Percentiles rank a stretch among this genome's conserved stretches.
Evolutionary conservation across 2,797 vertebrate species (phyloP).

Genomic region (Lagorchestes hirsutus): DNA sequence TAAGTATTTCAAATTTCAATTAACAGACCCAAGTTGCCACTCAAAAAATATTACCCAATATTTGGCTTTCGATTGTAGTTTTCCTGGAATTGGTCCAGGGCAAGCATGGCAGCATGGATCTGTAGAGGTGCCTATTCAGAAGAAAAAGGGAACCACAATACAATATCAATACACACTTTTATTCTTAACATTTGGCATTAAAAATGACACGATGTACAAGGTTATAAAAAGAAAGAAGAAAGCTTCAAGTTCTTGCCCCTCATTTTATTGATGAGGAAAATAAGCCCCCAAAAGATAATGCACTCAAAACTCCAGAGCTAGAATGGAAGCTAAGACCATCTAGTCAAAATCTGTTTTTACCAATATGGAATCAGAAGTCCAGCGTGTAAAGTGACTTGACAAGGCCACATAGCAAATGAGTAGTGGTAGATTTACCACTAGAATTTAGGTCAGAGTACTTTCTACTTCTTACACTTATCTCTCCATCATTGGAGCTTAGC

Average conservation of each 20-base stretch:
- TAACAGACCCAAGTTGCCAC: background rate
- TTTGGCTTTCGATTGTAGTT: constrained; percentile 91
- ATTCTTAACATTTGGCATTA: background rate
- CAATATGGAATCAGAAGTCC: background rate
- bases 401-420: background rate
- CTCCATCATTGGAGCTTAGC: too few species aligned
- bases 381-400: background rate
- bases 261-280: constrained; percentile 35
- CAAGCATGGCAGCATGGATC: constrained; percentile 94
- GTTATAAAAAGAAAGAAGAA: background rate
- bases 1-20: background rate
- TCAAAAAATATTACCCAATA: constrained; percentile 88
- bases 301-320: background rate
- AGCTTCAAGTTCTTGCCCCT: background rate
- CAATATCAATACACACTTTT: background rate
- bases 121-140: constrained; percentile 92
- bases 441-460: background rate
- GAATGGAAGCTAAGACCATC: background rate
- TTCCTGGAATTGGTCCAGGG: constrained; percentile 94
- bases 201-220: background rate
- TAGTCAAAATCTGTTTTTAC: background rate
- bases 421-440: background rate
- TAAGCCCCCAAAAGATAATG: constrained; percentile 16
- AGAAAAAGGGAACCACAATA: constrained; percentile 15
- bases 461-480: background rate